These are phyloP conservation scores for Listronotus oregonensis DNA, from an alignment of 1,140 invertebrate species.

Conservation along the genomic window DNA sequence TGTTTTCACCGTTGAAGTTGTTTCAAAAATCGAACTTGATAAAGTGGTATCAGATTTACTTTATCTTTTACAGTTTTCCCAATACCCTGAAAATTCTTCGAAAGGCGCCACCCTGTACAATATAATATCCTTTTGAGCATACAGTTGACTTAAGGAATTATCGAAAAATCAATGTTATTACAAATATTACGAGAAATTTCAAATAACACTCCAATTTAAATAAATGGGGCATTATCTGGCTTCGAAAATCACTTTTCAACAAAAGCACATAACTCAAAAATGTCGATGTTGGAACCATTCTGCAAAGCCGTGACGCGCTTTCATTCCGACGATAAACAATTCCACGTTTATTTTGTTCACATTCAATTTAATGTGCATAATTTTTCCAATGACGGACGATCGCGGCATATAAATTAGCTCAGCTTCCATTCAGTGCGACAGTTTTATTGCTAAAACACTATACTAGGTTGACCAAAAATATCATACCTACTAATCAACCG, in stretches of 20 bases:
- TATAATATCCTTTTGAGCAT: too few species aligned
- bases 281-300: slow-evolving; percentile 16
- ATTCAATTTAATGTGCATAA: slow-evolving; percentile 35
- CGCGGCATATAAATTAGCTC: slow-evolving; percentile 16
- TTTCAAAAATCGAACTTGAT: too few species aligned
- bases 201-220: slow-evolving; percentile 8
- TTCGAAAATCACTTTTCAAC: slow-evolving; percentile 9
- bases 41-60: too few species aligned
- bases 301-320: slow-evolving; percentile 22
- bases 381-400: slow-evolving; percentile 24
- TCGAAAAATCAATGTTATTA: too few species aligned
- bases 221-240: slow-evolving; percentile 20
- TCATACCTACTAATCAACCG: too few species aligned
- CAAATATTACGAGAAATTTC: too few species aligned
- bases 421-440: background rate
- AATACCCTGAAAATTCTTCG: too few species aligned
- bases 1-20: too few species aligned
- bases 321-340: slow-evolving; percentile 33
- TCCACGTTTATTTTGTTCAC: slow-evolving; percentile 30
- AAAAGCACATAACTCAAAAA: slow-evolving; percentile 29
- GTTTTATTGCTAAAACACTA: background rate
- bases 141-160: too few species aligned
- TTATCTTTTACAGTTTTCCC: too few species aligned
- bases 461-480: background rate
- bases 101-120: too few species aligned